phyloP scores from a whole-genome alignment of 2,797 vertebrate species.

The Microctenopoma lineatum region DNA sequence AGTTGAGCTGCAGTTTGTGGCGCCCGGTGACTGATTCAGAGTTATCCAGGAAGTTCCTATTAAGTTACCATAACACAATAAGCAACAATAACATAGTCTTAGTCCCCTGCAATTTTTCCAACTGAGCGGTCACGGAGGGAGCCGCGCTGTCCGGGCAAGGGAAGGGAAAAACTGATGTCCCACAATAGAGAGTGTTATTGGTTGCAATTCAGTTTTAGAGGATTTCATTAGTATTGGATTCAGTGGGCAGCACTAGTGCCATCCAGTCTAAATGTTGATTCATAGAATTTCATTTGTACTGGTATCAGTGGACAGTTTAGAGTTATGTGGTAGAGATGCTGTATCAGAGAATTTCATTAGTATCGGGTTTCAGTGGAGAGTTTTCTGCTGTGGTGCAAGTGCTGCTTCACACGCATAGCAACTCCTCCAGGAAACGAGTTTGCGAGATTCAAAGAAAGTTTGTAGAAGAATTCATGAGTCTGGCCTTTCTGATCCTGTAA shows the following conservation, averaged over 20 bases:
- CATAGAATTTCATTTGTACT: slow-evolving; percentile 47
- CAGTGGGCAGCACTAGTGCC: slow-evolving; percentile 19
- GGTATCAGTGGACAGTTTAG: slow-evolving; percentile 40
- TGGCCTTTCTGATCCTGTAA: slow-evolving; percentile 27
- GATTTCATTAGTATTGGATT: slow-evolving; percentile 54
- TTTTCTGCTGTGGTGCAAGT: slow-evolving; percentile 18
- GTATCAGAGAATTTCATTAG: slow-evolving; percentile 44
- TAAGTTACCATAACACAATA: background rate
- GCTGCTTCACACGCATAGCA: slow-evolving; percentile 18
- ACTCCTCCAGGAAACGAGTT: slow-evolving; percentile 25
- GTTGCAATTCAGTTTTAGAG: slow-evolving; percentile 25
- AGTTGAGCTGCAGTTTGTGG: background rate
- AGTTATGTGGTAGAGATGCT: slow-evolving; percentile 43
- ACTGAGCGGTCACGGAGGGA: background rate
- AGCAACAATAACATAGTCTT: background rate
- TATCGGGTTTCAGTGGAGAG: slow-evolving; percentile 41
- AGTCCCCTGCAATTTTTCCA: background rate
- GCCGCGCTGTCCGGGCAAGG: background rate
- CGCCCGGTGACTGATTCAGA: background rate
- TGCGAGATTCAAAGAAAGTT: slow-evolving; percentile 18
- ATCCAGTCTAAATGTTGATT: slow-evolving; percentile 38
- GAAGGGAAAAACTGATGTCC: background rate
- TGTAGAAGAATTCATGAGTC: slow-evolving; percentile 23
- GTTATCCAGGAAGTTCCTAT: background rate
- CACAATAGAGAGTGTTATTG: slow-evolving; percentile 21